A percentile compares a stretch with the other conserved stretches of the same genome.
Evolutionary conservation across 2,888 invertebrate species (phyloP).

Genomic region (Didymodactylos carnosus): DNA sequence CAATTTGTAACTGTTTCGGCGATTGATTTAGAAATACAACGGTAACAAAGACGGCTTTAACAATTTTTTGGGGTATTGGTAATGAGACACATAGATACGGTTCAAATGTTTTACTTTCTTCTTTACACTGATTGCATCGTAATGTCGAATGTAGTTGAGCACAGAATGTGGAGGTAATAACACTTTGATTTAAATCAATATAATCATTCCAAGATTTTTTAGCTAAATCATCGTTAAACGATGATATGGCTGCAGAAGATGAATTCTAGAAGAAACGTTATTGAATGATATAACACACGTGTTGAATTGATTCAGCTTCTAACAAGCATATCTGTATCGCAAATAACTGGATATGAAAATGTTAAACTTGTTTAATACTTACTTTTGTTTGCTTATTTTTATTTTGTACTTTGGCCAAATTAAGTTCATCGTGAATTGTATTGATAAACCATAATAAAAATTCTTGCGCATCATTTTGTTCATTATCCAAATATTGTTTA

Average conservation of each 20-base stretch:
- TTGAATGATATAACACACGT: neutral
- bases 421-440: constrained; percentile 86
- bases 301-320: no score
- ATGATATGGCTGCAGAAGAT: neutral
- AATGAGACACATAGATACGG: constrained; percentile 23
- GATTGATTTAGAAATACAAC: neutral
- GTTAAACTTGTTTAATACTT: no score
- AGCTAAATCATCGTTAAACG: neutral
- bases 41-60: neutral
- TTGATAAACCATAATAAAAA: constrained; percentile 83
- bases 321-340: constrained; percentile 50
- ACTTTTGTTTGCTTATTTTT: no score
- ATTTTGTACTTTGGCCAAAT: no score
- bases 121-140: neutral
- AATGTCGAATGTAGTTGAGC: neutral
- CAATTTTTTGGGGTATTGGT: constrained; percentile 21
- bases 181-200: constrained; percentile 19
- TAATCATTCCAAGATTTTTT: neutral
- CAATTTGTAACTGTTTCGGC: neutral
- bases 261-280: neutral
- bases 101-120: constrained; percentile 1
- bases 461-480: constrained; percentile 90
- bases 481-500: constrained; percentile 64
- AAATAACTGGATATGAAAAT: constrained; percentile 74
- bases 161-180: neutral